Evolutionary conservation across 2,113 vertebrate species (phyloP), one percentile per base, ranked within the genome.

Genomic region (Misgurnus anguillicaudatus): DNA sequence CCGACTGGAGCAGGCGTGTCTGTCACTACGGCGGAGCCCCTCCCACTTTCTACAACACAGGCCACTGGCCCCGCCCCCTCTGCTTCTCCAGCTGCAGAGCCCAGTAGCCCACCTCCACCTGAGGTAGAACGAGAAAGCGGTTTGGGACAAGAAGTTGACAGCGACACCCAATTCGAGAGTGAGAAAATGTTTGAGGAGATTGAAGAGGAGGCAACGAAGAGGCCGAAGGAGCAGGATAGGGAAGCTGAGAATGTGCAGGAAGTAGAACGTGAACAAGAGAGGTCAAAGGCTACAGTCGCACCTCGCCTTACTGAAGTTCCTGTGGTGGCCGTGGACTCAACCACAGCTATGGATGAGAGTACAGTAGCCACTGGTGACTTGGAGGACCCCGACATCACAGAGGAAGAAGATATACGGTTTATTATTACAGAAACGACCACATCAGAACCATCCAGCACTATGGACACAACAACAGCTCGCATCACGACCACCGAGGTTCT

Each of bases 1-100:
- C 88, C 91, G 19, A 93, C 90, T 16, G 82, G 85, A n/a, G 67
- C 42, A 64, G 77, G 79, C 4, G 84, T 89, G 71, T 68, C 80
- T 61, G 90, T 90, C 85, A 91, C 89, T 66, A 93, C 93, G 9
- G 88, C 92, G 10, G 90, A 92, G 80, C 85, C 92, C 74, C 80
- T 91, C 72, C 83, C 90, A 53, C 85, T 89, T 57, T 93, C 93
- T 76, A 94, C 93, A 68, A 93, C 93, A 57, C 93, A 93, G 85
- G 92, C 93, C 78, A 92, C 90, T 0, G 86, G 90, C 79, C 91
- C 90, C 0, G 92, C 92, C 73, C 93, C 92, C 55, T 92, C 93
- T 0, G 93, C 92, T 63, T 86, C 89, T 9, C 93, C 93, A 0
- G 93, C 91, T 0, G 92, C 89, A 0, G 92, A 93, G 84, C 93